These are phyloP conservation scores for Carassius gibelio DNA, from an alignment of 2,113 vertebrate genomes.

Conservation along the genomic window DNA sequence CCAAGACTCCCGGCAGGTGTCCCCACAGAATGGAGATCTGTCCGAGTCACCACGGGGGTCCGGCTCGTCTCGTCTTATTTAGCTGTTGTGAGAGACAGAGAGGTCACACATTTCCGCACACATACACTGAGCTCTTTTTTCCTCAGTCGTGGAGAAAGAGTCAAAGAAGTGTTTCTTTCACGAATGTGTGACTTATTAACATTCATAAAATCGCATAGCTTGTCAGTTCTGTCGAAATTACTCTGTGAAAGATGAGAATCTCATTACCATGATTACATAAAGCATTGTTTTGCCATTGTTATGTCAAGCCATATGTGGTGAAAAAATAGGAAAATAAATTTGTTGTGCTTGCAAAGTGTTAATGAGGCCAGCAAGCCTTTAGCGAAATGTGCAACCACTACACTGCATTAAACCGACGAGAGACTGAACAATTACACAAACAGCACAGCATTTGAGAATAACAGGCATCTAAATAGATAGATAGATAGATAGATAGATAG, in stretches of 20 bases:
- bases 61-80: constrained; percentile 44
- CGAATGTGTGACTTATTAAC: constrained; percentile 19
- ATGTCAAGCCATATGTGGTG: constrained; percentile 11
- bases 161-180: background rate
- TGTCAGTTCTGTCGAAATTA: background rate
- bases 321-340: constrained; percentile 18
- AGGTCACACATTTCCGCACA: constrained; percentile 44
- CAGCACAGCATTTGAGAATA: constrained; percentile 18
- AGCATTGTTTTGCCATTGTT: constrained; percentile 4
- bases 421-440: constrained; percentile 35
- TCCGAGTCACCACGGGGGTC: constrained; percentile 38
- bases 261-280: constrained; percentile 27
- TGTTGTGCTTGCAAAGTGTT: constrained; percentile 43
- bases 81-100: constrained; percentile 9
- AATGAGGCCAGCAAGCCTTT: constrained; percentile 34
- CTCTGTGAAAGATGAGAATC: constrained; percentile 13
- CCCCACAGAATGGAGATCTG: constrained; percentile 63
- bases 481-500: no score
- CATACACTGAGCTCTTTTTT: background rate
- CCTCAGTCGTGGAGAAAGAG: background rate
- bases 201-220: constrained; percentile 12
- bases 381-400: constrained; percentile 14
- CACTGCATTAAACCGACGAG: constrained; percentile 9
- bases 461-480: background rate
- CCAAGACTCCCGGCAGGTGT: constrained; percentile 73